Percentiles rank a stretch among this genome's conserved stretches.
Conservation (phyloP, 2,888 invertebrate species). For the Uloborus plumipes region DNA sequence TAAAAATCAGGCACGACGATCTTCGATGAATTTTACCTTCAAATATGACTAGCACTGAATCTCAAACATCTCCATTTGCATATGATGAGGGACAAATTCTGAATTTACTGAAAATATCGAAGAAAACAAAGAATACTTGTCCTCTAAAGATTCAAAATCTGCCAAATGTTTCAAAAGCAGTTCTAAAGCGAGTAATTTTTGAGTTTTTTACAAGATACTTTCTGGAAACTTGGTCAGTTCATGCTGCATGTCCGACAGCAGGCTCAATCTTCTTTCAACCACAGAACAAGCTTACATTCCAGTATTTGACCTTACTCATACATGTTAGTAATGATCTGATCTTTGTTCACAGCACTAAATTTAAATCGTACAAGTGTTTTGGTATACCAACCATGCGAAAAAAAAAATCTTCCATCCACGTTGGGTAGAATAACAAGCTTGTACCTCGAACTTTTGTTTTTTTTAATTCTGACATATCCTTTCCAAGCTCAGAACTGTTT, state of each 20-base stretch:
- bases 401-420: constrained; percentile 13
- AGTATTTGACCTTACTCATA: constrained; percentile 1
- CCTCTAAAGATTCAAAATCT: constrained; percentile 23
- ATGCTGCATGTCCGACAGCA: constrained; percentile 30
- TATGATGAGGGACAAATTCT: constrained; percentile 23
- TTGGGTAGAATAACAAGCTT: constrained; percentile 6
- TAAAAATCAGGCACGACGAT: neutral
- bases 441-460: constrained; percentile 14
- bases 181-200: neutral
- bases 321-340: constrained; percentile 27
- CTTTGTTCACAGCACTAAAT: constrained; percentile 6
- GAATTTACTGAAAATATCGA: neutral
- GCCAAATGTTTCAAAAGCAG: neutral
- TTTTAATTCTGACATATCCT: neutral
- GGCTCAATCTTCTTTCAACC: constrained; percentile 14
- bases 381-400: constrained; percentile 35
- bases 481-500: neutral
- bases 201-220: constrained; percentile 15
- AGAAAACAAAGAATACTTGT: constrained; percentile 15
- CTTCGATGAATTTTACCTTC: constrained; percentile 37
- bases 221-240: constrained; percentile 5
- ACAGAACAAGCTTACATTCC: constrained; percentile 22
- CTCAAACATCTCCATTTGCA: constrained; percentile 24
- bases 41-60: constrained; percentile 18
- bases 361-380: constrained; percentile 30